phyloP scores from a whole-genome alignment of 1,140 invertebrate genomes.

The Argopecten irradians region DNA sequence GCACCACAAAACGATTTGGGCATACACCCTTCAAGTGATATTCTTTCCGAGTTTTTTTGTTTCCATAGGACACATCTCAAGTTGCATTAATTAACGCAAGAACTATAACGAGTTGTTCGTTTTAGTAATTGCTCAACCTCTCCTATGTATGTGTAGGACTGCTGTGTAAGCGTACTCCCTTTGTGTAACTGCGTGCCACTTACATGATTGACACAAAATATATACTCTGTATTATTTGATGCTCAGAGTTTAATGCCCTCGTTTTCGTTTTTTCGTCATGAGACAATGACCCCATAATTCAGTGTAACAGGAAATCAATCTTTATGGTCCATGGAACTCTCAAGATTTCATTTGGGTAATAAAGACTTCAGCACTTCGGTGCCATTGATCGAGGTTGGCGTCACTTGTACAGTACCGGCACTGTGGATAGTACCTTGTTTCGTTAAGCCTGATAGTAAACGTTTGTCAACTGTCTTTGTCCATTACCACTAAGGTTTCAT shows the following conservation, averaged over 20 bases:
- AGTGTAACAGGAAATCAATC: constrained; percentile 6
- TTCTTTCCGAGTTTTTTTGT: no score
- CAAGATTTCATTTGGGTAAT: neutral
- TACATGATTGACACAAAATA: no score
- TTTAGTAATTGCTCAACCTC: no score
- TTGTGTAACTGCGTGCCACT: no score
- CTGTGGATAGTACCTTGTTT: neutral
- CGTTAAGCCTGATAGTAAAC: neutral
- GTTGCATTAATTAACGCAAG: no score
- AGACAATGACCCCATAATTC: neutral
- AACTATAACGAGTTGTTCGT: no score
- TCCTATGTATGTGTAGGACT: no score
- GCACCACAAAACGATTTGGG: no score
- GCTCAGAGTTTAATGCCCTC: neutral
- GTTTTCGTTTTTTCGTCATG: neutral
- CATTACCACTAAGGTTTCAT: neutral
- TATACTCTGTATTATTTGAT: no score
- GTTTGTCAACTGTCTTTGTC: neutral
- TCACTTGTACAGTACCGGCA: neutral
- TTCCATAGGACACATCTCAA: no score
- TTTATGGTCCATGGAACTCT: neutral
- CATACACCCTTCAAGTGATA: no score
- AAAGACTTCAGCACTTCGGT: neutral
- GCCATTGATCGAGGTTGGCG: neutral
- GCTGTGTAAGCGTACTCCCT: no score